A percentile compares a stretch with the other conserved stretches of the same genome.
Conservation (phyloP, 2,797 vertebrate genomes). For the Adrianichthys oophorus region DNA sequence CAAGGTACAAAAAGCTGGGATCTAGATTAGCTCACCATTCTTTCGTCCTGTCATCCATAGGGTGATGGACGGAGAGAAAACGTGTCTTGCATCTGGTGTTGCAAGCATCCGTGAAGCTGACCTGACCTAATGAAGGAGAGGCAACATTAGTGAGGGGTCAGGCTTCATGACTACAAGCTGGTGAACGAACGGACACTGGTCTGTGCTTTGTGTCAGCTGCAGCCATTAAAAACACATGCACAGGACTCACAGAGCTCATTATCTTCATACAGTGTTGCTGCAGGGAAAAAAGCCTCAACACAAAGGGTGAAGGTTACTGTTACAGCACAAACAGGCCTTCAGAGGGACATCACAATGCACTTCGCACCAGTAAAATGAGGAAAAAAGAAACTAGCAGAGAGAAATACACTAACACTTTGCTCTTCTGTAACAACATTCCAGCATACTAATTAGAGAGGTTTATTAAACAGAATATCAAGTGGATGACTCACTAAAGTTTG, state of each 20-base stretch:
- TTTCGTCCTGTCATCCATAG: conserved; percentile 23
- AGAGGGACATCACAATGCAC: conserved; percentile 28
- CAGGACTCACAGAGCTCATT: conserved; percentile 36
- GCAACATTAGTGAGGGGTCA: conserved; percentile 21
- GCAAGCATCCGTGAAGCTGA: conserved; percentile 25
- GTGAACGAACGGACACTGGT: conserved; percentile 10
- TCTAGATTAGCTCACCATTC: conserved; percentile 13
- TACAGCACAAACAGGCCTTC: conserved; percentile 32
- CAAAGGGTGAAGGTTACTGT: conserved; percentile 32
- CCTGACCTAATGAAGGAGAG: conserved; percentile 30
- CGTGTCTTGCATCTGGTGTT: conserved; percentile 20
- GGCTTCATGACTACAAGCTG: conserved; percentile 5
- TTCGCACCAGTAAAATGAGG: conserved; percentile 22
- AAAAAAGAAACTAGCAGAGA: conserved; percentile 12
- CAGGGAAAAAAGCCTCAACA: conserved; percentile 24
- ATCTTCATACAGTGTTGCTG: conserved; percentile 34
- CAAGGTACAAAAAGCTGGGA: conserved; percentile 26
- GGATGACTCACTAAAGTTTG: conserved; percentile 25
- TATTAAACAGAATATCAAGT: conserved; percentile 49
- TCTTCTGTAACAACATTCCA: conserved; percentile 18
- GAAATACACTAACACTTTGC: conserved; percentile 25
- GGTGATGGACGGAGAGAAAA: conserved; percentile 41
- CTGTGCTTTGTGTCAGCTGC: conserved; percentile 18
- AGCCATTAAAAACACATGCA: conserved; percentile 31
- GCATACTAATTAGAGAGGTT: conserved; percentile 46